Evolutionary conservation across 2,797 vertebrate genomes (phyloP).

Genomic region (Pagetopsis macropterus): DNA sequence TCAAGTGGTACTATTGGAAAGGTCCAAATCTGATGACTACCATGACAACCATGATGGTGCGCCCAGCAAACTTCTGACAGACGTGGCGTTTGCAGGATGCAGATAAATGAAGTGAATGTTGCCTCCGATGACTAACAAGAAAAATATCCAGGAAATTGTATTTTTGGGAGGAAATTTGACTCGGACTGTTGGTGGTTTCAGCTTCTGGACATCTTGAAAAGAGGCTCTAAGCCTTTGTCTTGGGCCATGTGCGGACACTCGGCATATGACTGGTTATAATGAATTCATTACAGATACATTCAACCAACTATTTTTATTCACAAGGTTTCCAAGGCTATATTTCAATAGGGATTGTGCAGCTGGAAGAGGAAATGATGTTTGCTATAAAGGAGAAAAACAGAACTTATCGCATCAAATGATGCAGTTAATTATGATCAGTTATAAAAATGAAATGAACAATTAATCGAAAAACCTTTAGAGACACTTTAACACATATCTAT

Average conservation of each 20-base stretch:
- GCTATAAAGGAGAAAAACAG: slow-evolving; percentile 7
- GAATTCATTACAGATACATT: slow-evolving; percentile 23
- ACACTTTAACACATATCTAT: slow-evolving; percentile 7
- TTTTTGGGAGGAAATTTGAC: neutral
- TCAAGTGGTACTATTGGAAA: slow-evolving; percentile 92
- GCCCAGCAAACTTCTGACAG: slow-evolving; percentile 81
- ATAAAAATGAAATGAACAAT: slow-evolving; percentile 4
- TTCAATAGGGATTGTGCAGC: slow-evolving; percentile 24
- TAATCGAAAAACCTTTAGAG: slow-evolving; percentile 13
- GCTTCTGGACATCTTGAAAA: slow-evolving; percentile 28
- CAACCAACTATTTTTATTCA: slow-evolving; percentile 21
- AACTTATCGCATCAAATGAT: neutral
- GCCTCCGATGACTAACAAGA: slow-evolving; percentile 24
- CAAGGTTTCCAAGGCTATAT: slow-evolving; percentile 11
- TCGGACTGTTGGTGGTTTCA: slow-evolving; percentile 10
- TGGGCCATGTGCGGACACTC: slow-evolving; percentile 13
- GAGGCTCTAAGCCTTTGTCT: neutral
- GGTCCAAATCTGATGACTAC: slow-evolving; percentile 83
- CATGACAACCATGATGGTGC: slow-evolving; percentile 87
- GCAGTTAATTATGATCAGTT: slow-evolving; percentile 11
- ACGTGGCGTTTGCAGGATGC: neutral
- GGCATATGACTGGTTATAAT: slow-evolving; percentile 21
- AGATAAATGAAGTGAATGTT: slow-evolving; percentile 8
- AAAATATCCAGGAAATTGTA: slow-evolving; percentile 20
- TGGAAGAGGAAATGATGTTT: slow-evolving; percentile 8